Percentiles rank a stretch among this genome's conserved stretches.
These are phyloP conservation scores for Colistium nudipinnis DNA, from an alignment of 2,113 vertebrate species.

Conservation along the genomic window DNA sequence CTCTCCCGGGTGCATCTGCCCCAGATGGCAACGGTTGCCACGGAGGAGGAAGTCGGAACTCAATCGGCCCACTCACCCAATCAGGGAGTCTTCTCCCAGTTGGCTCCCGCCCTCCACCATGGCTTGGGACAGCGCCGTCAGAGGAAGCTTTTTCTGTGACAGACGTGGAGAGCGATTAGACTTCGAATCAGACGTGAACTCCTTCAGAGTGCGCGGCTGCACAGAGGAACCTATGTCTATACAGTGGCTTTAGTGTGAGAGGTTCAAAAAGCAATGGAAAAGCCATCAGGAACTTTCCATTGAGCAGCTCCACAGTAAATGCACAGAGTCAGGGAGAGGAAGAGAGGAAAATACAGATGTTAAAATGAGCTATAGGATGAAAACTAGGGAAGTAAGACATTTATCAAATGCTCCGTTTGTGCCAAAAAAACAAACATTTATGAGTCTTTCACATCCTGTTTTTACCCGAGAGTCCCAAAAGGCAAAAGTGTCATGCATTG, in stretches of 20 bases:
- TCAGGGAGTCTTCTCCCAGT: conserved; percentile 92
- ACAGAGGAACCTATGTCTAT: no score
- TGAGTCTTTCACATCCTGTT: conserved; percentile 46
- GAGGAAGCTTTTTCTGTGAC: conserved; percentile 92
- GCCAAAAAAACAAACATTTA: conserved; percentile 26
- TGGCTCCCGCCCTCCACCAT: conserved; percentile 92
- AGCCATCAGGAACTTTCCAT: conserved; percentile 56
- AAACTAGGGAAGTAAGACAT: conserved; percentile 54
- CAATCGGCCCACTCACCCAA: conserved; percentile 86
- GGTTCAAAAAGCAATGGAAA: conserved; percentile 56
- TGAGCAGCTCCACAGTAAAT: conserved; percentile 13
- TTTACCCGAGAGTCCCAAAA: conserved; percentile 40
- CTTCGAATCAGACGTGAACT: not conserved
- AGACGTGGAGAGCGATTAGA: conserved; percentile 39
- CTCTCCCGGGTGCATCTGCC: conserved; percentile 46
- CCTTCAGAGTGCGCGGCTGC: no score
- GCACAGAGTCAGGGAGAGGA: conserved; percentile 55
- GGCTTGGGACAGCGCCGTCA: conserved; percentile 91
- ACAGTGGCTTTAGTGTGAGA: conserved; percentile 10
- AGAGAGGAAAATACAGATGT: conserved; percentile 49
- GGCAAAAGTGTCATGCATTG: conserved; percentile 63
- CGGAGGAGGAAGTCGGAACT: conserved; percentile 21
- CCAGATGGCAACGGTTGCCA: conserved; percentile 29
- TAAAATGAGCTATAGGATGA: conserved; percentile 43
- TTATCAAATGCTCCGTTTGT: conserved; percentile 30